Base-by-base conservation (phyloP, 2,888 invertebrate species). In the Hydroisotoma schaefferi region DNA sequence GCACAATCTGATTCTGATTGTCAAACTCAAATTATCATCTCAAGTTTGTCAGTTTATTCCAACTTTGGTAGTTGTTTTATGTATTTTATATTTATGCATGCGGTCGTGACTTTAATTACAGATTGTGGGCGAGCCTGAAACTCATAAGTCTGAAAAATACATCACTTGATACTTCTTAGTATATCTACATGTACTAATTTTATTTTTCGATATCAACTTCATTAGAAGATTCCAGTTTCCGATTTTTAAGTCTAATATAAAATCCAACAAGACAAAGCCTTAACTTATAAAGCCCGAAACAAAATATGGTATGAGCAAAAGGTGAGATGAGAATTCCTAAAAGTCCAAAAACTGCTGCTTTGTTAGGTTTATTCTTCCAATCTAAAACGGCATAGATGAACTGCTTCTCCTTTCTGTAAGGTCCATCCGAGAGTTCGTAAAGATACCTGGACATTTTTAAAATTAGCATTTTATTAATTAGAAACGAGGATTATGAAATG, bases 311-410 rank as follows among this genome's bases (percentile, higher is more conserved):
- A 46, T 65, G 60, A 29, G 38, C 44, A 4, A 60, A 1, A 1
- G 59, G 58, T 15, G 62, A 57, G 2, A 57, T 3, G 2, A 66
- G 47, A n/a, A 63, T 2, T 0, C 48, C 58, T 6, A 53, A 46
- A 12, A 22, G n/a, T n/a, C 40, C 22, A 28, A 60, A 22, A 15
- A 55, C 6, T 2, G 40, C 12, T 2, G 62, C 60, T 46, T 40
- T 60, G 20, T 20, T n/a, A 2, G 62, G 60, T 12, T 55, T 37
- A 27, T 57, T 4, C 28, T 38, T 53, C 65, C 65, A 66, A 49
- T 66, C 56, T 1, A 66, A 37, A 18, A 63, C 38, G 15, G 65
- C 55, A 23, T 66, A 66, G 15, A 66, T 63, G 27, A n/a, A 59
- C 15, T 60, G 55, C 8, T 63, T 62, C 18, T 59, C 60, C 25